These are phyloP conservation scores for Tragulus kanchil DNA, from an alignment of 2,113 vertebrate species.

Conservation along the genomic window DNA sequence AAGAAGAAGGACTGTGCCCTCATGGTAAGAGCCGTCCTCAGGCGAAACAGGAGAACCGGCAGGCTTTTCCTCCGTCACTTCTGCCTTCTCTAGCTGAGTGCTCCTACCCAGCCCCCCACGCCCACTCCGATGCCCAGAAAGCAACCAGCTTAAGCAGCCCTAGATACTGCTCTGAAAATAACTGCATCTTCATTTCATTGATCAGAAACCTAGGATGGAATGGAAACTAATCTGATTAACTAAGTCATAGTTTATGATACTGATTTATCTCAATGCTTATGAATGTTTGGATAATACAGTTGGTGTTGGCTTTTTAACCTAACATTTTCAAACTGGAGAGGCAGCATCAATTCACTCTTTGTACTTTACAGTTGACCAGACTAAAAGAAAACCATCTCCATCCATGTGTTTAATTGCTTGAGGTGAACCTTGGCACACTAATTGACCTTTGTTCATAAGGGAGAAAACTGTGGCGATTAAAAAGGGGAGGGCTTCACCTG, in stretches of 20 bases:
- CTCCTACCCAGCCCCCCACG: background rate
- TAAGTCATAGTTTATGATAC: background rate
- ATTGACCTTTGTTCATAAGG: background rate
- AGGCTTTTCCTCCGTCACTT: background rate
- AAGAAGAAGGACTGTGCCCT: slow-evolving; percentile 20
- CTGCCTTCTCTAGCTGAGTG: background rate
- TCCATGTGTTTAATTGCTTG: background rate
- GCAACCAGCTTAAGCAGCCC: background rate
- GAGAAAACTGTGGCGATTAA: background rate
- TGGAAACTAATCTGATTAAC: background rate
- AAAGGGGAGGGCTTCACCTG: background rate
- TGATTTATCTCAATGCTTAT: slow-evolving; percentile 14
- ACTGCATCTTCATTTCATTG: background rate
- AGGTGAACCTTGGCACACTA: background rate
- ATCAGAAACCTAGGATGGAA: background rate
- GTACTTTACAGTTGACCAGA: background rate
- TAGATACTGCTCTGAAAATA: background rate
- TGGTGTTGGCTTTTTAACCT: background rate
- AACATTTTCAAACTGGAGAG: background rate
- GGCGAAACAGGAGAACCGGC: background rate
- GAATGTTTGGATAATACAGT: background rate
- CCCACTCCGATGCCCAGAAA: background rate
- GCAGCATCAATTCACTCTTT: background rate
- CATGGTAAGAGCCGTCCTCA: background rate
- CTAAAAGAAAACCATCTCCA: background rate